Evolutionary conservation across 1,140 invertebrate genomes (phyloP).

Genomic region (Trigoniulus corallinus): DNA sequence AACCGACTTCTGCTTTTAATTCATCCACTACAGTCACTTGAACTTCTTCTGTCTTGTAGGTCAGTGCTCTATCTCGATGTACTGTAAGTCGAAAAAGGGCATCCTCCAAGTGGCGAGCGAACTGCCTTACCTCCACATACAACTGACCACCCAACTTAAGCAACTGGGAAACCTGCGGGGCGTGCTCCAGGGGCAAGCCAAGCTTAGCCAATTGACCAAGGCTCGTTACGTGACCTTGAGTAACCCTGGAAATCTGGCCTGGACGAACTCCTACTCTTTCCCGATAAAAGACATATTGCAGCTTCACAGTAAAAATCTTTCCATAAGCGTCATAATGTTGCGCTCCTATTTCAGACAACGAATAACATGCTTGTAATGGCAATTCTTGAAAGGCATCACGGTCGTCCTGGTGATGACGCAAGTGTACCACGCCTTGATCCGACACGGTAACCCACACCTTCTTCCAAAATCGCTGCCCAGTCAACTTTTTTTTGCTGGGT

Average conservation of each 20-base stretch:
- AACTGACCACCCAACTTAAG: slow-evolving; percentile 84
- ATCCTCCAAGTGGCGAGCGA: slow-evolving; percentile 78
- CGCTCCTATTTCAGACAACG: slow-evolving; percentile 41
- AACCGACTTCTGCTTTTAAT: slow-evolving; percentile 80
- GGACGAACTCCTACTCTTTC: slow-evolving; percentile 90
- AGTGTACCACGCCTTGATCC: slow-evolving; percentile 66
- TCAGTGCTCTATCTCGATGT: slow-evolving; percentile 71
- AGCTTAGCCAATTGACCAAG: slow-evolving; percentile 88
- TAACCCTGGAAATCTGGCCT: slow-evolving; percentile 79
- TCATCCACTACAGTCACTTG: slow-evolving; percentile 95
- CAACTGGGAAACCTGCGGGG: slow-evolving; percentile 83
- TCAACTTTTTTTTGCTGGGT: slow-evolving; percentile 97
- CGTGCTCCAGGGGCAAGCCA: slow-evolving; percentile 91
- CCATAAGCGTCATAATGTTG: slow-evolving; percentile 97
- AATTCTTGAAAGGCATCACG: slow-evolving; percentile 87
- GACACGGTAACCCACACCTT: slow-evolving; percentile 76
- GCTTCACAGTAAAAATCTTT: slow-evolving; percentile 96
- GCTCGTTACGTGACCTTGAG: slow-evolving; percentile 64
- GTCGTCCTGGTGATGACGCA: slow-evolving; percentile 66
- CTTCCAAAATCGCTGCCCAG: slow-evolving; percentile 93
- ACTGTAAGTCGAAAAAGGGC: slow-evolving; percentile 64
- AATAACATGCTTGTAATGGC: slow-evolving; percentile 41
- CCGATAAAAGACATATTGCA: slow-evolving; percentile 97
- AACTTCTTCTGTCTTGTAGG: slow-evolving; percentile 96
- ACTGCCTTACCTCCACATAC: slow-evolving; percentile 79